A percentile compares a stretch with the other conserved stretches of the same genome.
These are phyloP conservation scores for Agrochola lychnidis DNA, from an alignment of 2,888 invertebrate species.

Conservation along the genomic window DNA sequence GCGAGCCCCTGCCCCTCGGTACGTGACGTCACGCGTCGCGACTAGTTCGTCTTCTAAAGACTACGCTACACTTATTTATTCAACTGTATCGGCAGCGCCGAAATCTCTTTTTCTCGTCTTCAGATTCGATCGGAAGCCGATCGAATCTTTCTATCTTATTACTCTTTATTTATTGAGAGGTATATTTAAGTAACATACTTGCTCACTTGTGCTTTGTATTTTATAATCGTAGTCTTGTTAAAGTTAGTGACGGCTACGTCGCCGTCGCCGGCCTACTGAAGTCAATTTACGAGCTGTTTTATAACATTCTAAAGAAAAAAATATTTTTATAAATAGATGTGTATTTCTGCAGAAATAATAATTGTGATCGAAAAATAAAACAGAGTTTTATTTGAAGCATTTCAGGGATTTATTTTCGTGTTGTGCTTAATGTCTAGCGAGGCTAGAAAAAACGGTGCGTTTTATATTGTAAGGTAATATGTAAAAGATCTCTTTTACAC, in stretches of 20 bases:
- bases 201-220: slow-evolving; percentile 88
- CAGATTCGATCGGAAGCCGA: slow-evolving; percentile 61
- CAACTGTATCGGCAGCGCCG: slow-evolving; percentile 56
- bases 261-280: slow-evolving; percentile 78
- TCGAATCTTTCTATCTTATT: slow-evolving; percentile 42
- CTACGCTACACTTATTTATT: slow-evolving; percentile 63
- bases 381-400: slow-evolving; percentile 90
- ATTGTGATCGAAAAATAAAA: slow-evolving; percentile 89
- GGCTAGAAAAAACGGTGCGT: slow-evolving; percentile 85
- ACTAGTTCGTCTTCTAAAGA: slow-evolving; percentile 72
- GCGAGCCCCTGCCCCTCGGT: slow-evolving; percentile 60
- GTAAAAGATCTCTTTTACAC: slow-evolving; percentile 80
- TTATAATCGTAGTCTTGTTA: slow-evolving; percentile 76
- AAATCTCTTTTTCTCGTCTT: slow-evolving; percentile 53
- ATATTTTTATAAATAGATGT: slow-evolving; percentile 87
- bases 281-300: slow-evolving; percentile 87
- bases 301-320: slow-evolving; percentile 79
- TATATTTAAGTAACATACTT: slow-evolving; percentile 79
- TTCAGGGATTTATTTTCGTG: slow-evolving; percentile 87
- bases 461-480: slow-evolving; percentile 77
- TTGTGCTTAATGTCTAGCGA: slow-evolving; percentile 87
- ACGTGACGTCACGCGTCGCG: slow-evolving; percentile 64
- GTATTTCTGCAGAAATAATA: slow-evolving; percentile 86
- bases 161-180: slow-evolving; percentile 78
- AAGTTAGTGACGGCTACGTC: slow-evolving; percentile 70